Conservation (phyloP, 2,888 invertebrate genomes). For the Netelia melanura region DNA sequence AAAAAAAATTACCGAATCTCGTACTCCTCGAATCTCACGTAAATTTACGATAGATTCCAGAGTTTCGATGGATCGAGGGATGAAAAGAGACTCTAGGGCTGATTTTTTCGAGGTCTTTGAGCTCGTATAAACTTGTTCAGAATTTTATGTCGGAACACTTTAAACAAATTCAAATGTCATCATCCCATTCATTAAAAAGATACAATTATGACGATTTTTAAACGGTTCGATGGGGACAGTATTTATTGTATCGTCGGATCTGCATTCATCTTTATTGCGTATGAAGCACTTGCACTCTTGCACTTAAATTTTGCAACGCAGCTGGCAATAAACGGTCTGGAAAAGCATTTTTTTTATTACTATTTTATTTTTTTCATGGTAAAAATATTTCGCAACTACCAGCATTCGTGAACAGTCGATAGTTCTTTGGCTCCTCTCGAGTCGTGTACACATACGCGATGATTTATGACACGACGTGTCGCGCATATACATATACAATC, state of each 20-base stretch:
- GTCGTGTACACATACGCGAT: conserved; percentile 23
- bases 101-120: neutral
- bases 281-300: no score
- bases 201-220: no score
- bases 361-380: conserved; percentile 11
- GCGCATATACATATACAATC: conserved; percentile 38
- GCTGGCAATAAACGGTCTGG: no score
- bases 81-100: conserved; percentile 14
- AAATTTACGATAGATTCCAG: conserved; percentile 37
- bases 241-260: no score
- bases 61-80: conserved; percentile 1
- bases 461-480: conserved; percentile 43
- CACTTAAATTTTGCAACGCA: no score
- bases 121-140: conserved; percentile 8
- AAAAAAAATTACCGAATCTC: neutral
- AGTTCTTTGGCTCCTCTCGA: conserved; percentile 24
- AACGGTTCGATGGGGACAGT: no score
- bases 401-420: conserved; percentile 25
- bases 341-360: no score
- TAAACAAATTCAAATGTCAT: neutral
- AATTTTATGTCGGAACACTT: neutral
- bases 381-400: conserved; percentile 23
- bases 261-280: no score
- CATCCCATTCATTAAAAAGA: no score
- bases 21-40: conserved; percentile 15